phyloP scores from a whole-genome alignment of 2,888 invertebrate genomes.

The Rambutsinella grinnellia region DNA sequence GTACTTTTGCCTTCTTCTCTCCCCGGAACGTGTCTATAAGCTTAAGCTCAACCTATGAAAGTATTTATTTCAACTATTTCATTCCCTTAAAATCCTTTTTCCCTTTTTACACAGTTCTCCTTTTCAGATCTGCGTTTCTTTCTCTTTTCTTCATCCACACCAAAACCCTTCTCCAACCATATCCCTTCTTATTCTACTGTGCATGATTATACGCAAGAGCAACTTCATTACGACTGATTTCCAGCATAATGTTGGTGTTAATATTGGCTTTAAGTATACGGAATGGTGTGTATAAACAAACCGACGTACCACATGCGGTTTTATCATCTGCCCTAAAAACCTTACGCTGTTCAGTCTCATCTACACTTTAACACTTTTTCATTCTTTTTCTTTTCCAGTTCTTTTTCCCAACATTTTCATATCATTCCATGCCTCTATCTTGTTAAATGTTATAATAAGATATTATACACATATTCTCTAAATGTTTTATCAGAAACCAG shows the following conservation, averaged over 20 bases:
- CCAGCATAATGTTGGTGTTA: conserved; percentile 48
- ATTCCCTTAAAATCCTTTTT: conserved; percentile 12
- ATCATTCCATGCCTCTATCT: too few species aligned
- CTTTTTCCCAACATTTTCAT: too few species aligned
- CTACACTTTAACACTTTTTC: background rate
- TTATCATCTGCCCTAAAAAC: conserved; percentile 37
- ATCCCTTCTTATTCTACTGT: conserved; percentile 21
- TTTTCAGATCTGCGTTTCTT: conserved; percentile 25
- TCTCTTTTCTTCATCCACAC: conserved; percentile 17
- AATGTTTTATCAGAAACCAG: too few species aligned
- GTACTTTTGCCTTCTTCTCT: conserved; percentile 4
- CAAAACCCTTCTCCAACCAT: conserved; percentile 25
- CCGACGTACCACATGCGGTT: conserved; percentile 55
- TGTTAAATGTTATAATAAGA: background rate
- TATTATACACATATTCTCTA: too few species aligned
- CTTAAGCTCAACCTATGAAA: too few species aligned
- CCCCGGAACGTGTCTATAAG: background rate
- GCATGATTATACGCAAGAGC: conserved; percentile 49
- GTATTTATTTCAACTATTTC: conserved; percentile 7
- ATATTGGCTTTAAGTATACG: conserved; percentile 53
- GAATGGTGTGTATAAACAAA: conserved; percentile 54
- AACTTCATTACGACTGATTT: conserved; percentile 52
- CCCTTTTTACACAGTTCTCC: conserved; percentile 5
- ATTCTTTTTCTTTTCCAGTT: background rate
- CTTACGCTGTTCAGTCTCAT: background rate